A percentile compares a stretch with the other conserved stretches of the same genome.
Conservation (phyloP, 2,888 invertebrate species). For the Phorcus lineatus region DNA sequence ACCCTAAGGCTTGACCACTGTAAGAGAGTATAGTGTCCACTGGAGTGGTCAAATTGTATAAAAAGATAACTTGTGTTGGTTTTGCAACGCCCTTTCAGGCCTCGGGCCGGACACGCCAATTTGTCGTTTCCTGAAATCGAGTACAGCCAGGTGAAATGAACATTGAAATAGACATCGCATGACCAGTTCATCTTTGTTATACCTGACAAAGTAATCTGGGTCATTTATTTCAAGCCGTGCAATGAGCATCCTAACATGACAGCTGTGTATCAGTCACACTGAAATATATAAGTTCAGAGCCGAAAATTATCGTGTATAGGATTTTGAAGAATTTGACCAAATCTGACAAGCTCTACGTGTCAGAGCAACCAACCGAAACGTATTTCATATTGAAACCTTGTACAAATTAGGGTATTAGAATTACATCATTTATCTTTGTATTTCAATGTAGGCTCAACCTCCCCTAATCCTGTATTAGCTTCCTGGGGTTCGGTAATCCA, state of each 20-base stretch:
- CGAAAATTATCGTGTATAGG: neutral
- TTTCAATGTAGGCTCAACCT: too few species aligned
- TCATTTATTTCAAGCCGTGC: neutral
- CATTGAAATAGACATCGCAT: slow-evolving; percentile 21
- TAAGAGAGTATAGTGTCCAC: too few species aligned
- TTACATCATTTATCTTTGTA: slow-evolving; percentile 7
- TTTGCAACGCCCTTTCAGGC: neutral
- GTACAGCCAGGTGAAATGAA: slow-evolving; percentile 4
- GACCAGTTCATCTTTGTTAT: slow-evolving; percentile 21
- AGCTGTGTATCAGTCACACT: neutral
- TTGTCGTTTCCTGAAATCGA: neutral
- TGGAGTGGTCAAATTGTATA: too few species aligned
- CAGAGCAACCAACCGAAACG: neutral
- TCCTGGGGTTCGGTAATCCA: neutral
- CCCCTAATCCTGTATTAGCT: too few species aligned
- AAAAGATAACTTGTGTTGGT: too few species aligned
- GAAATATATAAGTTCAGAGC: neutral
- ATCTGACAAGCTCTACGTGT: neutral
- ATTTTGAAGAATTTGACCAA: neutral
- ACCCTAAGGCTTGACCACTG: too few species aligned
- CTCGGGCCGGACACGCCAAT: neutral
- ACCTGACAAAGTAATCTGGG: slow-evolving; percentile 1
- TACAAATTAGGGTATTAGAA: slow-evolving; percentile 2
- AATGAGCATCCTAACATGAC: neutral
- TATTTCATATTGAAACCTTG: neutral